A percentile compares a stretch with the other conserved stretches of the same genome.
Evolutionary conservation across 2,888 invertebrate species (phyloP).

Genomic region (Polymixis lichenea): DNA sequence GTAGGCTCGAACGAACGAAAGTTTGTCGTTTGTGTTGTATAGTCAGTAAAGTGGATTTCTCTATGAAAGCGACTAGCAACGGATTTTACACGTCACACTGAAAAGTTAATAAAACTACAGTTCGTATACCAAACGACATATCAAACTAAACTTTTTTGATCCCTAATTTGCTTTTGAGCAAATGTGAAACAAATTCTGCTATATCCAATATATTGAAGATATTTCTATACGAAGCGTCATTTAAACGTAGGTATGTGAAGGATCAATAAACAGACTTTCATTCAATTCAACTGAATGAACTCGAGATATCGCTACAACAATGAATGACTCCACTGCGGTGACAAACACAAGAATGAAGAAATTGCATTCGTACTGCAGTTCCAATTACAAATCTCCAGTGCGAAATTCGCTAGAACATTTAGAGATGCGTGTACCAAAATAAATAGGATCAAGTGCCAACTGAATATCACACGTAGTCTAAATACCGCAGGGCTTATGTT

Average conservation of each 20-base stretch:
- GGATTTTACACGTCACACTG: conserved; percentile 64
- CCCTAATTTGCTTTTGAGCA: background rate
- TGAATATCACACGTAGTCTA: conserved; percentile 69
- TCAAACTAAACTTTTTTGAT: conserved; percentile 21
- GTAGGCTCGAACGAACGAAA: conserved; percentile 39
- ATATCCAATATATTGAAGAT: background rate
- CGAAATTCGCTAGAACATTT: conserved; percentile 51
- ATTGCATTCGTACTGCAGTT: conserved; percentile 37
- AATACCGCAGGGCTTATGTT: conserved; percentile 72
- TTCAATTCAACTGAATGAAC: conserved; percentile 37
- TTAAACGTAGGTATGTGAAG: conserved; percentile 11
- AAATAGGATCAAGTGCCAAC: conserved; percentile 65
- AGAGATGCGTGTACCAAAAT: conserved; percentile 60
- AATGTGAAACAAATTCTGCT: background rate
- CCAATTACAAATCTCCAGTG: conserved; percentile 52
- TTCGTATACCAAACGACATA: conserved; percentile 1
- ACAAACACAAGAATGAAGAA: conserved; percentile 26
- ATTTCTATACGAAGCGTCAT: conserved; percentile 7
- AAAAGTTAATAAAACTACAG: conserved; percentile 45
- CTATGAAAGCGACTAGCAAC: conserved; percentile 53
- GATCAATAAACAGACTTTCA: conserved; percentile 26
- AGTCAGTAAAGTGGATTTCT: conserved; percentile 69
- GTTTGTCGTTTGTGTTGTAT: no score
- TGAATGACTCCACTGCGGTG: conserved; percentile 40
- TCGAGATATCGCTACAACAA: conserved; percentile 37